These are phyloP conservation scores for Protonemura montana DNA, from an alignment of 2,888 invertebrate genomes.

Conservation along the genomic window DNA sequence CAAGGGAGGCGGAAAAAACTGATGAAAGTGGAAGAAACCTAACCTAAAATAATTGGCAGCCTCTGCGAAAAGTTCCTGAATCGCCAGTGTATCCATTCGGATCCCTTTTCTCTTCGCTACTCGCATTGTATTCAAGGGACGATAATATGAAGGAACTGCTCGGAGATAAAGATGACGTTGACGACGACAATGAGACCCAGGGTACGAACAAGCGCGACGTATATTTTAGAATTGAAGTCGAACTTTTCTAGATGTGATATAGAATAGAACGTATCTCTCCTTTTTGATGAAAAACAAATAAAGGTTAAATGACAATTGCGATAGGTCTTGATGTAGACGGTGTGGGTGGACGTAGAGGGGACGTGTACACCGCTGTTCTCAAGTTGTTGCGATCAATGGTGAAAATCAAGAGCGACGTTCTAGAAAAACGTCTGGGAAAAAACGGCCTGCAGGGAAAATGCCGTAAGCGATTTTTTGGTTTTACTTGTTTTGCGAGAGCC, in stretches of 20 bases:
- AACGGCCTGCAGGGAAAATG: neutral
- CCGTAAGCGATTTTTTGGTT: neutral
- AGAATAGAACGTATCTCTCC: neutral
- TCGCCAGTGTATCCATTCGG: neutral
- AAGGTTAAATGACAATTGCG: constrained; percentile 20
- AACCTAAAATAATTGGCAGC: constrained; percentile 40
- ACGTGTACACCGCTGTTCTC: neutral
- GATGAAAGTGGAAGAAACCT: constrained; percentile 33
- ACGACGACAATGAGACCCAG: neutral
- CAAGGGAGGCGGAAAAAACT: constrained; percentile 14
- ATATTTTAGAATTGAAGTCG: constrained; percentile 16
- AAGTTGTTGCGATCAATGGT: neutral
- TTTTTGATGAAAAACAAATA: constrained; percentile 16
- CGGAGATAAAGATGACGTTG: neutral
- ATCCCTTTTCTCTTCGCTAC: neutral
- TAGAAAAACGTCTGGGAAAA: neutral
- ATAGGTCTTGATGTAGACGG: neutral
- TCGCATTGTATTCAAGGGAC: constrained; percentile 17
- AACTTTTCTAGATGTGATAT: constrained; percentile 14
- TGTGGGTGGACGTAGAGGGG: neutral
- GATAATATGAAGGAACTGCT: constrained; percentile 7
- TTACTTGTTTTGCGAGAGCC: too few species aligned
- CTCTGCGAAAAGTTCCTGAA: constrained; percentile 33
- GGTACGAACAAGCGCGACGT: neutral
- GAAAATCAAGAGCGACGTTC: neutral